These are phyloP conservation scores for Electrona antarctica DNA, from an alignment of 2,113 vertebrate genomes.

Conservation along the genomic window DNA sequence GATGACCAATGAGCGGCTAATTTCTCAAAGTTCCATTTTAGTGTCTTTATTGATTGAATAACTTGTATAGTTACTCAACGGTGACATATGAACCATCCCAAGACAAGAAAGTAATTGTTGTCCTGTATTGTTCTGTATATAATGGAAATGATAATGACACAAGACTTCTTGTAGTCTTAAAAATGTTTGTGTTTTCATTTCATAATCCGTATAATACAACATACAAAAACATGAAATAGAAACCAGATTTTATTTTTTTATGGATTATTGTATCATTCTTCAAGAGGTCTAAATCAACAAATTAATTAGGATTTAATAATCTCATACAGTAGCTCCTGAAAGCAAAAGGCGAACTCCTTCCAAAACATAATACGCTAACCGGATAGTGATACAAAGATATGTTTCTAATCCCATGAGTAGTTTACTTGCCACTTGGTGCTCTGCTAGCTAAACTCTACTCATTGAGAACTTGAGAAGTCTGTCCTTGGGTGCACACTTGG, in stretches of 20 bases:
- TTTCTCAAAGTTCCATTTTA: constrained; percentile 35
- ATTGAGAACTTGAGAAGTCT: constrained; percentile 59
- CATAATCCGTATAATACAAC: constrained; percentile 85
- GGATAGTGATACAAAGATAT: too few relatives aligned
- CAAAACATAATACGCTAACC: background rate
- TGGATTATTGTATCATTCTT: background rate
- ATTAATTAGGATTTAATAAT: background rate
- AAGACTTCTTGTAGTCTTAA: constrained; percentile 84
- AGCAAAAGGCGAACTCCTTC: too few relatives aligned
- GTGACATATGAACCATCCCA: constrained; percentile 42
- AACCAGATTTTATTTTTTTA: constrained; percentile 56
- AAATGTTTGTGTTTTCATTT: constrained; percentile 87
- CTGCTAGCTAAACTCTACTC: constrained; percentile 39
- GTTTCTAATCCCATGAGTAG: constrained; percentile 6
- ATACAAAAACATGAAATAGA: constrained; percentile 73
- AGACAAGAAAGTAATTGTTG: constrained; percentile 65
- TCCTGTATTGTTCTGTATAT: constrained; percentile 84
- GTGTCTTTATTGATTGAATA: constrained; percentile 15
- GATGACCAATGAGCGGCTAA: constrained; percentile 22
- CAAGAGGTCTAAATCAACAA: background rate
- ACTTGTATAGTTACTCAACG: constrained; percentile 47
- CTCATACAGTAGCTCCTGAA: background rate
- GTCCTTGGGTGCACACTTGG: constrained; percentile 48
- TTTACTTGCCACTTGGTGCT: constrained; percentile 59
- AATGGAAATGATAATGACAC: constrained; percentile 85